phyloP scores from a whole-genome alignment of 2,113 vertebrate genomes.

The Neodontobutis hainanensis region DNA sequence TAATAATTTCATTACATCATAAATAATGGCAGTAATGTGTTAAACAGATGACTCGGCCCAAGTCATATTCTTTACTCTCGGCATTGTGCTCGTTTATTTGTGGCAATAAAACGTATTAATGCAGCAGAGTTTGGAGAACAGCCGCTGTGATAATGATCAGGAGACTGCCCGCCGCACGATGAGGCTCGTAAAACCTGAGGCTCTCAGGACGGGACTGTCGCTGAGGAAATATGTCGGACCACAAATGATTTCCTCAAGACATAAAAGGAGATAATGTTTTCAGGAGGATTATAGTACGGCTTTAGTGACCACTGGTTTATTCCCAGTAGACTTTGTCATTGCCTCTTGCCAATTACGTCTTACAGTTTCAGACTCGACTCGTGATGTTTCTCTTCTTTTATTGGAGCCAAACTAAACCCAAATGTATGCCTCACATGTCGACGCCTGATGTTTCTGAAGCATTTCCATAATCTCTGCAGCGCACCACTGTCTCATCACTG shows the following conservation, averaged over 20 bases:
- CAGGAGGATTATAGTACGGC: too few relatives aligned
- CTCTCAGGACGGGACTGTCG: too few relatives aligned
- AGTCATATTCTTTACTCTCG: background rate
- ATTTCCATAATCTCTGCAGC: conserved; percentile 18
- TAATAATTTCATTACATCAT: conserved; percentile 7
- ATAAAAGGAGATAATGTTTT: too few relatives aligned
- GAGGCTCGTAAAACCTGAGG: too few relatives aligned
- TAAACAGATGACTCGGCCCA: background rate
- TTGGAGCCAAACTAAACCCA: conserved; percentile 16
- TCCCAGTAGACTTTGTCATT: too few relatives aligned
- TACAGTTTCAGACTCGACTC: background rate
- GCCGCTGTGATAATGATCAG: background rate
- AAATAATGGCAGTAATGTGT: conserved; percentile 3
- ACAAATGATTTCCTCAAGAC: too few relatives aligned
- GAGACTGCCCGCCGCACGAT: background rate
- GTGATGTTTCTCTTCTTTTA: background rate
- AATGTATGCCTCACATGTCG: conserved; percentile 15
- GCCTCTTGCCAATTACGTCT: background rate
- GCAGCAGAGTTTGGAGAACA: background rate
- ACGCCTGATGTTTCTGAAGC: conserved; percentile 13
- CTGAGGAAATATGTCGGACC: too few relatives aligned
- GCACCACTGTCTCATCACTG: conserved; percentile 21
- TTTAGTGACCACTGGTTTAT: too few relatives aligned
- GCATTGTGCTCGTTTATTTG: background rate
- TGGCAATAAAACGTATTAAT: conserved; percentile 5